Evolutionary conservation across 92 coral and sea anemone species (phyloP).

Genomic region (Porites divaricata): DNA sequence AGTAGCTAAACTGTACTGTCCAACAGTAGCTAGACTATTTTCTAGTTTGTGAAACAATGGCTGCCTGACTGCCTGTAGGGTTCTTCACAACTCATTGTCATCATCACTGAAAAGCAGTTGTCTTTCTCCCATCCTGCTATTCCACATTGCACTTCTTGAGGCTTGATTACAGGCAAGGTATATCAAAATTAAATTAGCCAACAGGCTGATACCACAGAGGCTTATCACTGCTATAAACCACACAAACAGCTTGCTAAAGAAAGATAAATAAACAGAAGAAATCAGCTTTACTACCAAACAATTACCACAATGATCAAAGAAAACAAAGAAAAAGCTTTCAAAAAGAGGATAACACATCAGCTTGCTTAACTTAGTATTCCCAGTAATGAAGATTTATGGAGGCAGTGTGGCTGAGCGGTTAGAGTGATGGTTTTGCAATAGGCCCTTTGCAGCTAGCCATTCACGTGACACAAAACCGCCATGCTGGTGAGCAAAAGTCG

Average conservation of each 20-base stretch:
- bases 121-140: constrained; percentile 52
- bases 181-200: constrained; percentile 83
- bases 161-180: constrained; percentile 76
- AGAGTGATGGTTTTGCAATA: no score
- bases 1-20: no score
- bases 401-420: no score
- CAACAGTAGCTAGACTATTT: no score
- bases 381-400: no score
- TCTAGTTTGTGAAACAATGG: not conserved
- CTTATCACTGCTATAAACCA: constrained; percentile 90
- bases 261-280: not conserved
- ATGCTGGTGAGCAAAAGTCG: no score
- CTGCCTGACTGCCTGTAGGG: not conserved
- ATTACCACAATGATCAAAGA: not conserved
- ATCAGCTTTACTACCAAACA: not conserved
- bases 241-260: constrained; percentile 71
- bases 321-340: not conserved
- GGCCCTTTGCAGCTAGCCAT: no score
- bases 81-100: constrained; percentile 30
- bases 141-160: constrained; percentile 34
- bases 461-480: no score
- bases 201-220: constrained; percentile 77
- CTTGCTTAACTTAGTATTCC: no score
- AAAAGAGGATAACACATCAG: not conserved
- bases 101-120: constrained; percentile 76